These are phyloP conservation scores for Norana najaformis DNA, from an alignment of 2,888 invertebrate species.

Conservation along the genomic window DNA sequence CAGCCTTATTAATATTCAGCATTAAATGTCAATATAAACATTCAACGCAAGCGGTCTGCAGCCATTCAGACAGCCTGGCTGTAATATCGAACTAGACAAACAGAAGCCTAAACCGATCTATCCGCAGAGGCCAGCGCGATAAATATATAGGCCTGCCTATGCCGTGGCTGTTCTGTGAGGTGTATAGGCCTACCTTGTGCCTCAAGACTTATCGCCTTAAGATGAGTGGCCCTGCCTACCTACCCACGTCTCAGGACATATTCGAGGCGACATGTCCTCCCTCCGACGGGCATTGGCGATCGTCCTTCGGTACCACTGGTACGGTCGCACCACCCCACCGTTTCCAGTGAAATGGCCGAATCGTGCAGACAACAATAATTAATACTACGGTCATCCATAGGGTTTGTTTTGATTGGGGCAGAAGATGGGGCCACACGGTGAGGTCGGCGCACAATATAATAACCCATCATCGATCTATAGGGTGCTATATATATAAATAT, in stretches of 20 bases:
- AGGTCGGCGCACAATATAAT: neutral
- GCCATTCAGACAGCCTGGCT: neutral
- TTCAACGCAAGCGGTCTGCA: neutral
- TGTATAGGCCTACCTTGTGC: neutral
- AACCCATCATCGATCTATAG: neutral
- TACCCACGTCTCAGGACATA: neutral
- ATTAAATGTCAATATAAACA: conserved; percentile 13
- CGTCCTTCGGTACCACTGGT: neutral
- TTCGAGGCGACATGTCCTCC: neutral
- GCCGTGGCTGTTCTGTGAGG: neutral
- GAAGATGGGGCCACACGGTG: neutral
- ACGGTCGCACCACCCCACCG: neutral
- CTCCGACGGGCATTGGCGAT: neutral
- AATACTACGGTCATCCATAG: too few species aligned
- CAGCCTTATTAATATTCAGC: neutral
- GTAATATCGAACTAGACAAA: neutral
- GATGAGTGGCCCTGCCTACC: neutral
- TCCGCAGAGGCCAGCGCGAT: neutral
- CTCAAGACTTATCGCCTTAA: neutral
- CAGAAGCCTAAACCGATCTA: neutral
- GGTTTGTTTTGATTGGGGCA: neutral
- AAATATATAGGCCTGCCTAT: neutral
- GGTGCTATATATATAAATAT: too few species aligned
- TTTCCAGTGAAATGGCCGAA: neutral
- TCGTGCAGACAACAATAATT: neutral